Percentiles rank a stretch among this genome's conserved stretches.
Conservation (phyloP, 2,113 vertebrate species). For the Poeciliopsis occidentalis region DNA sequence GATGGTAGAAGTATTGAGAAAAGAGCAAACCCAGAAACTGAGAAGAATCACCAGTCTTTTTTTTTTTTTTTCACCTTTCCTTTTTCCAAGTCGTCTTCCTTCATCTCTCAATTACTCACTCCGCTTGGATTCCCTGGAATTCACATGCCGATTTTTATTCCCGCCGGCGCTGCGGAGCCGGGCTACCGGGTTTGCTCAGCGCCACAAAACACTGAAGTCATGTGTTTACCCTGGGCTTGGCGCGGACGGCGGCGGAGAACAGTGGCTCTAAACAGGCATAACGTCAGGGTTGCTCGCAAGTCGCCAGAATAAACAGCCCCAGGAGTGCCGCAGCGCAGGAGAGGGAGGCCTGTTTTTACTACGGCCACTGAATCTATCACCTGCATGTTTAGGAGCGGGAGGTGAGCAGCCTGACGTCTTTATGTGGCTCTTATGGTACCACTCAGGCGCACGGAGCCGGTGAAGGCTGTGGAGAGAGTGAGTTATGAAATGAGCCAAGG, state of each 20-base stretch:
- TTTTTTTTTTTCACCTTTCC: too few species aligned
- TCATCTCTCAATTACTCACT: neutral
- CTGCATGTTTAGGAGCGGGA: conserved; percentile 41
- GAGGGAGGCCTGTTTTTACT: conserved; percentile 58
- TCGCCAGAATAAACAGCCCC: conserved; percentile 78
- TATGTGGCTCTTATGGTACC: conserved; percentile 41
- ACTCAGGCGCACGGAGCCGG: conserved; percentile 29
- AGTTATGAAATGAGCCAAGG: conserved; percentile 17
- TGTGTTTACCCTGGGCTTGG: conserved; percentile 78
- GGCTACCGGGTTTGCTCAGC: conserved; percentile 34
- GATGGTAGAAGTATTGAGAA: neutral
- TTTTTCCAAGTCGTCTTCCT: neutral
- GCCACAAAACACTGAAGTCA: conserved; percentile 73
- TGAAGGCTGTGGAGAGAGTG: conserved; percentile 41
- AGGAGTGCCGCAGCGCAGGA: conserved; percentile 48
- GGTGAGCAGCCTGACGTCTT: conserved; percentile 54
- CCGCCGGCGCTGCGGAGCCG: conserved; percentile 38
- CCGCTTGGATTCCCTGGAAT: conserved; percentile 40
- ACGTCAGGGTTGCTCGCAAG: conserved; percentile 65
- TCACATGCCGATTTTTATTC: conserved; percentile 35
- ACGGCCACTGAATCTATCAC: conserved; percentile 53
- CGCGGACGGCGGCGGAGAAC: conserved; percentile 22
- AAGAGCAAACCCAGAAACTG: neutral
- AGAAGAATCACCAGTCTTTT: neutral
- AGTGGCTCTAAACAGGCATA: conserved; percentile 68